Conservation (phyloP, 2,113 vertebrate genomes). For the Crocuta crocuta region DNA sequence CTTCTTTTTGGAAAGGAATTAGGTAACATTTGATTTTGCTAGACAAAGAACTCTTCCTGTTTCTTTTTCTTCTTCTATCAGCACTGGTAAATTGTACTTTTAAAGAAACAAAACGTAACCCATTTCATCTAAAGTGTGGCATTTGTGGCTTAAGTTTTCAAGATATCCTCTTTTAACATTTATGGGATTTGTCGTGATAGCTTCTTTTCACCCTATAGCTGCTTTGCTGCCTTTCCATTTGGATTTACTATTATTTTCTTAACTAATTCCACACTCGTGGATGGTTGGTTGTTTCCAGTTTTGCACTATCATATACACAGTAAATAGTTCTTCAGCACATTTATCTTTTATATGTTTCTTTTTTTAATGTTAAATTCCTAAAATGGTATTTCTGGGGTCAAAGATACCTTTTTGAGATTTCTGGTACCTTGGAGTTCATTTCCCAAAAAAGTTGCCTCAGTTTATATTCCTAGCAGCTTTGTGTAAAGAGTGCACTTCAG, state of each 20-base stretch:
- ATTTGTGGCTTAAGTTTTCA: not conserved
- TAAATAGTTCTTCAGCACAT: not conserved
- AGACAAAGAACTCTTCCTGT: not conserved
- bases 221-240: not conserved
- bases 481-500: not conserved
- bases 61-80: not conserved
- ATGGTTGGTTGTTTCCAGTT: not conserved
- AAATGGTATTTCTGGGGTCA: not conserved
- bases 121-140: not conserved
- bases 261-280: not conserved
- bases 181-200: not conserved
- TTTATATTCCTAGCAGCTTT: not conserved
- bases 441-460: not conserved
- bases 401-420: not conserved
- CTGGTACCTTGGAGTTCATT: not conserved
- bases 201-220: not conserved
- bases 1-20: not conserved
- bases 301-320: not conserved
- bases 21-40: not conserved
- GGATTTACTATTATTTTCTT: not conserved
- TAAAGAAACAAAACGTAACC: not conserved
- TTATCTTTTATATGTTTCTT: not conserved
- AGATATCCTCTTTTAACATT: not conserved
- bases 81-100: not conserved
- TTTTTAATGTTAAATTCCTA: slow-evolving; percentile 5